These are phyloP conservation scores for Camptogramma bilineatum DNA, from an alignment of 2,888 invertebrate genomes.

Conservation along the genomic window DNA sequence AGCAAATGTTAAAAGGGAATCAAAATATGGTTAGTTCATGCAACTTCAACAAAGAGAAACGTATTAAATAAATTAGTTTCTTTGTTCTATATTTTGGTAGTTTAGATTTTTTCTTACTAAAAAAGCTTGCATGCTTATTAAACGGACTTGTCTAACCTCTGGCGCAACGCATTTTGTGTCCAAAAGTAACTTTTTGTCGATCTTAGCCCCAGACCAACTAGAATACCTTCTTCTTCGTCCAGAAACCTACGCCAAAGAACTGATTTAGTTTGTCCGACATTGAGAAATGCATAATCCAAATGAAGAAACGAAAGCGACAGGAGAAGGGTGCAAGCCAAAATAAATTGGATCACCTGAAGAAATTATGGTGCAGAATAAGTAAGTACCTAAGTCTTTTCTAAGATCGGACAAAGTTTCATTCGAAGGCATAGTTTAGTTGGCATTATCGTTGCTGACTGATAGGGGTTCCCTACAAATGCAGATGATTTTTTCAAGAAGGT, in stretches of 20 bases:
- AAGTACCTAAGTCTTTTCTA: background rate
- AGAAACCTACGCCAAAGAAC: constrained; percentile 69
- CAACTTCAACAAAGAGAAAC: background rate
- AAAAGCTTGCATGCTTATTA: constrained; percentile 60
- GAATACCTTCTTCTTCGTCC: constrained; percentile 53
- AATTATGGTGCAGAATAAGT: background rate
- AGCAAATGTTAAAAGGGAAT: background rate
- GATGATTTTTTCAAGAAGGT: background rate
- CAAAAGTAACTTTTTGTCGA: constrained; percentile 88
- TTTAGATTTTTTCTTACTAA: background rate
- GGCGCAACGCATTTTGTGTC: constrained; percentile 85
- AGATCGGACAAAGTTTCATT: background rate
- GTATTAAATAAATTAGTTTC: background rate
- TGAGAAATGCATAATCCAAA: constrained; percentile 6
- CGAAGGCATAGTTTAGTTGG: background rate
- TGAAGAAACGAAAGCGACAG: background rate
- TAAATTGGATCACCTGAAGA: background rate
- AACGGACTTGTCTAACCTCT: constrained; percentile 76
- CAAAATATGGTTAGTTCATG: background rate
- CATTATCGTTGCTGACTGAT: no score
- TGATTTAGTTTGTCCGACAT: constrained; percentile 11
- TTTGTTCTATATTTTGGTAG: background rate
- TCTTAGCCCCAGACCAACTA: constrained; percentile 78
- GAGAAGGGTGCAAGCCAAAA: background rate
- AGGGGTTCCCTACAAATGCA: background rate